These are phyloP conservation scores for Bombus terrestris DNA, from an alignment of 1,140 invertebrate genomes.

Conservation along the genomic window DNA sequence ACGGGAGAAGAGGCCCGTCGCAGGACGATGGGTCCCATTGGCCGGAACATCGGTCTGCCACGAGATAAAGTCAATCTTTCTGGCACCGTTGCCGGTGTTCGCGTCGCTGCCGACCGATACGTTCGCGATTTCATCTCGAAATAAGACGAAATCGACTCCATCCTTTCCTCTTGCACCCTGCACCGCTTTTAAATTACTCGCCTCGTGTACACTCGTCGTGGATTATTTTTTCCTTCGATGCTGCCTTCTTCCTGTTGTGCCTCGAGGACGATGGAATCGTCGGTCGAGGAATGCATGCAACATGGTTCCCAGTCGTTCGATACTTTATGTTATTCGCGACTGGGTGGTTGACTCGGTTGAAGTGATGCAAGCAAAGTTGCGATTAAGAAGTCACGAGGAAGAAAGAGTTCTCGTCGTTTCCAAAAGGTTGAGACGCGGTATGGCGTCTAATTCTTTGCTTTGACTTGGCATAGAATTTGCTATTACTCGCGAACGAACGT, in stretches of 20 bases:
- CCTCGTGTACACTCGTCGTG: neutral
- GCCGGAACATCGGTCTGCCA: constrained; percentile 47
- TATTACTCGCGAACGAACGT: fast-evolving
- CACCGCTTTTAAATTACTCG: constrained; percentile 3
- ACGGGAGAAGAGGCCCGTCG: constrained; percentile 21
- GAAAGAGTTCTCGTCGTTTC: too few relatives aligned
- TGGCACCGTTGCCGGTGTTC: constrained; percentile 50
- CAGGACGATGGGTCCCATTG: constrained; percentile 47
- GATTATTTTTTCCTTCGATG: neutral
- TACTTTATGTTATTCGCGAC: neutral
- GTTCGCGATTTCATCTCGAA: constrained; percentile 47
- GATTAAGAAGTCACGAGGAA: neutral
- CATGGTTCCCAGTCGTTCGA: neutral
- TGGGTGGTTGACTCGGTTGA: neutral
- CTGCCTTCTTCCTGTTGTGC: neutral
- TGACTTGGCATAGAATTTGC: too few relatives aligned
- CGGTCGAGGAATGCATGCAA: neutral
- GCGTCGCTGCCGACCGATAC: constrained; percentile 27
- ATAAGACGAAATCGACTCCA: constrained; percentile 29
- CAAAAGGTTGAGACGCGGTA: too few relatives aligned
- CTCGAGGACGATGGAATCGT: neutral
- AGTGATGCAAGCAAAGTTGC: fast-evolving
- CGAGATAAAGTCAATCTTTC: constrained; percentile 70
- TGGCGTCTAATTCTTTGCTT: neutral
- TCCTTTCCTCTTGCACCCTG: neutral